Base-by-base conservation (phyloP, 1,140 invertebrate species). In the Cephus cinctus region DNA sequence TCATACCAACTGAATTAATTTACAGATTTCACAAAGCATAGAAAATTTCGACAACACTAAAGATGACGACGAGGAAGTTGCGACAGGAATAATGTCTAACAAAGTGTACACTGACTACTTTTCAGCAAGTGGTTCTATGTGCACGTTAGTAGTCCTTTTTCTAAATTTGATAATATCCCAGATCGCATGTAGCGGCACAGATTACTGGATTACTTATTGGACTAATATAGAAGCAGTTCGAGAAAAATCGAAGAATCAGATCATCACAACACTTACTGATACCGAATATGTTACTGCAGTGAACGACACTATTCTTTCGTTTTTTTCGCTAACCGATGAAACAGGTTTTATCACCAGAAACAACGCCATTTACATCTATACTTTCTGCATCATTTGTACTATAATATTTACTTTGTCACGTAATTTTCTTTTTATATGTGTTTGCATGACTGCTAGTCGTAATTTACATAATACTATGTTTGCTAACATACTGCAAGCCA, bases 381-480 rank as follows among this genome's bases (percentile, higher is more conserved):
- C 69, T 0, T 61, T 57, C 2, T 59, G 76, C 1, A 73, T 78
- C 0, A 4, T 59, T 2, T 8, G 48, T 1, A 69, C 72, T 5
- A 75, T 76, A 2, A 9, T 80, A 0, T 44, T 85, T 22, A 83
- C 85, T 30, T 73, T 84, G 1, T 67, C 78, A 1, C 75, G 86
- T 16, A 83, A 82, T 1, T 78, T 84, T 12, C 71, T 84, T 30
- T 94, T 91, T 69, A 92, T 92, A 71, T 82, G 83, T 56, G 77
- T 91, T 5, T 90, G 87, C 57, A 87, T 92, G 82, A 86, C 81
- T n/a, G 81, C 92, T 0, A 92, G 90, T 1, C 81, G 81, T 47
- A 83, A 78, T 18, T 75, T 96, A 4, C 93, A 96, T 65, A 86
- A 92, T 64, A 76, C 73, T 0, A 94, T 96, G 90, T 96, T 96